phyloP scores from a whole-genome alignment of 1,140 invertebrate species.

The Gonioctena quinquepunctata region DNA sequence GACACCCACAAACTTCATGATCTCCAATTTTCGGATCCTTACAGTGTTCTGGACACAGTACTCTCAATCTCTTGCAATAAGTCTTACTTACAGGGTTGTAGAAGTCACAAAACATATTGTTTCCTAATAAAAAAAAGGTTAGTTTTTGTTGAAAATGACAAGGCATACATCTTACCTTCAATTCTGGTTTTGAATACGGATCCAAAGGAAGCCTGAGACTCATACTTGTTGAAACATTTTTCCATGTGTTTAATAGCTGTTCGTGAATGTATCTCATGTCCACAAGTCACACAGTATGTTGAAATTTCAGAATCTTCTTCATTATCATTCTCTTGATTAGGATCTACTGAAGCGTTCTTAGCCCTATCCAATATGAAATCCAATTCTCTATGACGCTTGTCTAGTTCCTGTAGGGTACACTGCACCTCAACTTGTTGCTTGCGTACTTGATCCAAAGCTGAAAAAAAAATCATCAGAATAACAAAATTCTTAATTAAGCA shows the following conservation, averaged over 20 bases:
- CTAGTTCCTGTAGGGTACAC: slow-evolving; percentile 75
- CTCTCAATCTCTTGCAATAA: slow-evolving; percentile 94
- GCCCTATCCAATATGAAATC: slow-evolving; percentile 82
- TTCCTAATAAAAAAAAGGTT: slow-evolving; percentile 28
- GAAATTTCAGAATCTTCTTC: slow-evolving; percentile 77
- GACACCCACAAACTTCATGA: slow-evolving; percentile 88
- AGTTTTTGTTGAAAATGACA: no score
- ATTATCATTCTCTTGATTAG: slow-evolving; percentile 68
- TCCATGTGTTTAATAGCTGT: slow-evolving; percentile 94
- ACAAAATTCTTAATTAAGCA: no score
- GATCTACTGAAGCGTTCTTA: slow-evolving; percentile 69
- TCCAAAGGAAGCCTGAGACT: slow-evolving; percentile 89
- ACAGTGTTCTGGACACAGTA: slow-evolving; percentile 96
- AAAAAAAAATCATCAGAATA: no score
- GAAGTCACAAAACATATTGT: slow-evolving; percentile 97
- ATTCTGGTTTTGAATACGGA: slow-evolving; percentile 92
- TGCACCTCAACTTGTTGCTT: slow-evolving; percentile 77
- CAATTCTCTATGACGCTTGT: slow-evolving; percentile 75
- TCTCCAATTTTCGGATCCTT: slow-evolving; percentile 92
- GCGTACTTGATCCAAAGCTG: slow-evolving; percentile 78
- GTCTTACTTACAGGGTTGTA: slow-evolving; percentile 88
- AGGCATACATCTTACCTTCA: slow-evolving; percentile 71
- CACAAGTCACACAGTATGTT: slow-evolving; percentile 96
- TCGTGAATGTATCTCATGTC: slow-evolving; percentile 86
- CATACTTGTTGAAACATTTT: slow-evolving; percentile 96